These are phyloP conservation scores for Aphelocoma coerulescens DNA, from an alignment of 2,113 vertebrate species.

Conservation along the genomic window DNA sequence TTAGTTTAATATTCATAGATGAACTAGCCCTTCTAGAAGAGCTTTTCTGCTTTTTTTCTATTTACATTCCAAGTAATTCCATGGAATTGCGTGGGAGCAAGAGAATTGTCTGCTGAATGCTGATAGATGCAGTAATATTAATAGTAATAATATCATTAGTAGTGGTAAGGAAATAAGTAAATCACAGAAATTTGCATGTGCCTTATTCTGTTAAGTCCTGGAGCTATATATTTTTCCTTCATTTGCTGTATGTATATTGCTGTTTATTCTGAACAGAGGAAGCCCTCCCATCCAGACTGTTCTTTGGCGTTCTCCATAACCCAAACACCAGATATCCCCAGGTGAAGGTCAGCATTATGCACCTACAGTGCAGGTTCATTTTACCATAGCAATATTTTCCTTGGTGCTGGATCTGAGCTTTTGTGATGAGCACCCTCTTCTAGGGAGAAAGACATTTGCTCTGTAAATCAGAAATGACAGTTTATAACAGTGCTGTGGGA, in stretches of 20 bases:
- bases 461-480: neutral
- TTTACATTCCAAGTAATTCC: conserved; percentile 31
- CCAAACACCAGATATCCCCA: neutral
- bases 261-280: neutral
- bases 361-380: neutral
- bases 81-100: neutral
- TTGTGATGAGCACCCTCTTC: neutral
- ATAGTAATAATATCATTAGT: neutral
- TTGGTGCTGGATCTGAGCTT: neutral
- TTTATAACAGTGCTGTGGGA: neutral
- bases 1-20: conserved; percentile 28
- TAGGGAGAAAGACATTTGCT: neutral
- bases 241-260: neutral
- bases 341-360: neutral
- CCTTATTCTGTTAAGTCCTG: neutral
- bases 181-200: neutral
- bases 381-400: neutral
- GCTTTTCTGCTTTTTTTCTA: neutral
- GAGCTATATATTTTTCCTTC: neutral
- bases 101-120: conserved; percentile 1
- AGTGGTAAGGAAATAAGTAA: neutral
- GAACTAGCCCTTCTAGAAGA: neutral
- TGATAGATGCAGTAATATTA: neutral
- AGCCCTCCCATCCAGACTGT: neutral
- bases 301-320: neutral